phyloP scores from a whole-genome alignment of 2,113 vertebrate genomes.

The Psephotus haematonotus region DNA sequence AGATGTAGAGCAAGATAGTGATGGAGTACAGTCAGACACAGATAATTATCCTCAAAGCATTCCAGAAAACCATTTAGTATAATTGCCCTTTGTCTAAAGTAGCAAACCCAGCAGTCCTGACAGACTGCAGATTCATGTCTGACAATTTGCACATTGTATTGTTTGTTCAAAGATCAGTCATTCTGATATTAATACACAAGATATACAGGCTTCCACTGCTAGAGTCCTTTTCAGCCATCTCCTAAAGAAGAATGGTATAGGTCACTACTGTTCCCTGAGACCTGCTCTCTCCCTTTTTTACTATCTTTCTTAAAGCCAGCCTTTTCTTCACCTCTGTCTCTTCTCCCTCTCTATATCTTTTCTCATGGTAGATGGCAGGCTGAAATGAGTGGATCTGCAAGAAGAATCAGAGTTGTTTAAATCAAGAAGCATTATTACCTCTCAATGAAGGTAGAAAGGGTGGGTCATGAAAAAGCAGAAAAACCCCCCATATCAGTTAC shows the following conservation, averaged over 20 bases:
- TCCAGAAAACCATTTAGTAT: constrained; percentile 17
- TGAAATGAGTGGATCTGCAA: neutral
- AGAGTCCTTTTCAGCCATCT: neutral
- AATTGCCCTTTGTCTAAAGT: neutral
- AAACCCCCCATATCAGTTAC: rapidly evolving
- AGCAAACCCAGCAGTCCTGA: constrained; percentile 36
- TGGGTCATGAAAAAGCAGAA: neutral
- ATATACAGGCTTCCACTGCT: neutral
- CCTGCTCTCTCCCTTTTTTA: neutral
- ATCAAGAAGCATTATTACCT: neutral
- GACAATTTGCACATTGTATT: neutral
- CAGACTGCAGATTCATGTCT: neutral
- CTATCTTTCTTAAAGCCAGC: neutral
- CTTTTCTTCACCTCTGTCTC: neutral
- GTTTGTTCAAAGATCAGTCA: constrained; percentile 14
- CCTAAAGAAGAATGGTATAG: neutral
- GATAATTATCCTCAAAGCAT: constrained; percentile 44
- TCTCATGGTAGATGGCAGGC: neutral
- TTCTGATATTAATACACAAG: neutral
- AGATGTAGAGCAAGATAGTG: neutral
- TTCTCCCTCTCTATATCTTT: neutral
- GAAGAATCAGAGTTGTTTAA: neutral
- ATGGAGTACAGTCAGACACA: constrained; percentile 11
- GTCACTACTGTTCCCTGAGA: neutral
- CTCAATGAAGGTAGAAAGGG: neutral